Conservation (phyloP, 2,113 vertebrate genomes). For the Tachycineta bicolor region DNA sequence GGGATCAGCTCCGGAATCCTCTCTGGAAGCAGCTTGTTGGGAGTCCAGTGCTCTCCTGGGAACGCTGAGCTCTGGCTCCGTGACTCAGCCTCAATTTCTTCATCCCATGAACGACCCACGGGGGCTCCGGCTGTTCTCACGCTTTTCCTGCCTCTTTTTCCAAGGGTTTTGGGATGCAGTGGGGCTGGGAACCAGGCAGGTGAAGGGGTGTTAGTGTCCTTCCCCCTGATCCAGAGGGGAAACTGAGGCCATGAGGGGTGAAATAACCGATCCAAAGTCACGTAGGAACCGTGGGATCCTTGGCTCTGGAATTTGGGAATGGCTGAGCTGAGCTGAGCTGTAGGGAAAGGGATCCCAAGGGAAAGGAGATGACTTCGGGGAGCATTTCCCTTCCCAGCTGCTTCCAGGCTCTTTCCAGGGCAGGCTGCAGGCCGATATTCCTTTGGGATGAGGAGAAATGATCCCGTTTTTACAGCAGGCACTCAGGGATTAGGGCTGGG, state of each 20-base stretch:
- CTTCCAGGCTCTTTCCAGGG: background rate
- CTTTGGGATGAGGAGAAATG: background rate
- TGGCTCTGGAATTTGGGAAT: background rate
- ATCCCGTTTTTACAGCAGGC: background rate
- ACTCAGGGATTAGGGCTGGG: background rate
- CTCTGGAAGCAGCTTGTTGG: background rate
- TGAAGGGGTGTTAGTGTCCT: accelerated
- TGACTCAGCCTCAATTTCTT: slow-evolving; percentile 43
- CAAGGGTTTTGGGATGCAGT: background rate
- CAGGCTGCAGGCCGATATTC: accelerated
- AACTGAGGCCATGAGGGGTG: background rate
- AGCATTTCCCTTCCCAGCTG: background rate
- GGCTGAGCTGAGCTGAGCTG: background rate
- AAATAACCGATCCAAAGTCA: accelerated
- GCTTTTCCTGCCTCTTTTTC: background rate
- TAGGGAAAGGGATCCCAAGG: background rate
- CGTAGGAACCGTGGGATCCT: accelerated
- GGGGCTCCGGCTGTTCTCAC: background rate
- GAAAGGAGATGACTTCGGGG: background rate
- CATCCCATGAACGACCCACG: background rate
- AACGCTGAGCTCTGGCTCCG: background rate
- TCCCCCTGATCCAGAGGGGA: accelerated
- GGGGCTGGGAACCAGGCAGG: background rate
- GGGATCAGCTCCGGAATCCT: accelerated
- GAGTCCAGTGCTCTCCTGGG: background rate